These are phyloP conservation scores for Diabrotica virgifera DNA, from an alignment of 1,140 invertebrate genomes.

Conservation along the genomic window DNA sequence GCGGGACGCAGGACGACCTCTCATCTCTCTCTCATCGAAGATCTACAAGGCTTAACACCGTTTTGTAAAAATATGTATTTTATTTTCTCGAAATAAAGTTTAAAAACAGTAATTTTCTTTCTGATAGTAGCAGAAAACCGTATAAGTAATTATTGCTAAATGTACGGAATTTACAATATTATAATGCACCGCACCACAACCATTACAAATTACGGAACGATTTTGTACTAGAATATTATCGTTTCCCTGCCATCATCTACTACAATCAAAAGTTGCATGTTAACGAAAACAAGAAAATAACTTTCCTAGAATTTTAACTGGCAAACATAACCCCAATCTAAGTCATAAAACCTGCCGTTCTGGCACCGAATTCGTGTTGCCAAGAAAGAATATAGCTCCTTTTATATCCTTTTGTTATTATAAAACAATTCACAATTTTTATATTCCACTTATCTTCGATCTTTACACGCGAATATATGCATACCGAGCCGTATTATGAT, in stretches of 20 bases:
- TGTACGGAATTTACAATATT: no score
- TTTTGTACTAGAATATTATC: neutral
- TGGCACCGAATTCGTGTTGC: slow-evolving; percentile 9
- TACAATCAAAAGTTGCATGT: neutral
- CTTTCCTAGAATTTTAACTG: neutral
- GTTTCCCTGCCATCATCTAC: neutral
- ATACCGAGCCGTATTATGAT: neutral
- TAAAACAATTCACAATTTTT: slow-evolving; percentile 5
- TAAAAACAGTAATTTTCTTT: no score
- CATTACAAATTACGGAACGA: neutral
- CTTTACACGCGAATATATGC: slow-evolving; percentile 4
- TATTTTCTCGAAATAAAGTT: no score
- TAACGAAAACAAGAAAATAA: neutral
- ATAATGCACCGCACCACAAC: no score
- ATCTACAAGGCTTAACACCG: no score
- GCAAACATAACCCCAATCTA: slow-evolving; percentile 2
- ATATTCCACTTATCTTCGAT: neutral
- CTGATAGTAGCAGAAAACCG: no score
- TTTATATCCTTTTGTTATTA: slow-evolving; percentile 11
- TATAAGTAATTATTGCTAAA: no score
- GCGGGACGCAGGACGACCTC: no score
- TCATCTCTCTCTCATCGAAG: no score
- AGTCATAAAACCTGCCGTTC: neutral
- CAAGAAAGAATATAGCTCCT: slow-evolving; percentile 8
- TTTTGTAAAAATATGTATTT: no score